A percentile compares a stretch with the other conserved stretches of the same genome.
Evolutionary conservation across 2,113 vertebrate genomes (phyloP).

Genomic region (sheep (Ovis aries)): ARS-UI_Ramb_v3.0 NC_056077.1:2887501-2888000

Average conservation of each 20-base stretch:
- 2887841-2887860: conserved; percentile 90
- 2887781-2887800: background rate
- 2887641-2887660: background rate
- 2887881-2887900: conserved; percentile 93
- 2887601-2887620: background rate
- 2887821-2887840: conserved; percentile 75
- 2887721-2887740: background rate
- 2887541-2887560: background rate
- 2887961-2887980: conserved; percentile 88
- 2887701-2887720: background rate
- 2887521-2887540: background rate
- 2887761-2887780: background rate
- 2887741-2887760: background rate
- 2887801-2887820: background rate
- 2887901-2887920: conserved; percentile 89
- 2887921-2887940: conserved; percentile 59
- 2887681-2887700: background rate
- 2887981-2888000: conserved; percentile 88
- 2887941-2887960: conserved; percentile 90
- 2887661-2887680: background rate
- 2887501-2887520: fast-evolving
- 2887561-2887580: background rate
- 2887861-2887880: conserved; percentile 86
- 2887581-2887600: background rate
- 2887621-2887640: background rate